phyloP scores from a whole-genome alignment of 2,113 vertebrate genomes.

The Phaethornis superciliosus region DNA sequence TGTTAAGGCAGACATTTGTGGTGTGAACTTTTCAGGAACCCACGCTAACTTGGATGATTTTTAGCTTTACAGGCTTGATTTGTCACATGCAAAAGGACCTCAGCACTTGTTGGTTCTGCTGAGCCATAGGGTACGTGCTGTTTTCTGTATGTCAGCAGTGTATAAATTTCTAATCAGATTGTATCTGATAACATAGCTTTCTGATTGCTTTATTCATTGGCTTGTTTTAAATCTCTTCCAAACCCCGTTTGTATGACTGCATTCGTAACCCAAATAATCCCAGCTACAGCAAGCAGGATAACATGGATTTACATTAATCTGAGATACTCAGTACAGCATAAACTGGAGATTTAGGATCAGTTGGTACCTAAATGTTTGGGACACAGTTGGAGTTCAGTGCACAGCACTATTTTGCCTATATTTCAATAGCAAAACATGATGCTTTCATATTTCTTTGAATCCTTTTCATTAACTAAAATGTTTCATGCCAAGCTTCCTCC shows the following conservation, averaged over 20 bases:
- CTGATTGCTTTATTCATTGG: constrained; percentile 66
- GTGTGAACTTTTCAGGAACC: not conserved
- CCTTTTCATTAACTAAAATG: constrained; percentile 66
- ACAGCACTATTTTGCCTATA: constrained; percentile 53
- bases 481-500: constrained; percentile 58
- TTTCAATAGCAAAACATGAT: constrained; percentile 56
- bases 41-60: not conserved
- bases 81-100: not conserved
- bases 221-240: constrained; percentile 61
- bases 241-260: constrained; percentile 33
- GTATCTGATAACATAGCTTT: constrained; percentile 38
- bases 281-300: constrained; percentile 52
- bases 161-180: constrained; percentile 48
- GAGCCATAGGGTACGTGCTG: not conserved
- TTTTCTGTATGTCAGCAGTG: constrained; percentile 24
- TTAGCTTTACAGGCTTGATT: not conserved
- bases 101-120: not conserved
- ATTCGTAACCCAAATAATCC: constrained; percentile 59
- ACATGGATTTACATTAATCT: constrained; percentile 70
- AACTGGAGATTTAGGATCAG: constrained; percentile 64
- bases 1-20: not conserved
- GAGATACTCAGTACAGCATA: constrained; percentile 60
- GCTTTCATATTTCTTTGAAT: constrained; percentile 64
- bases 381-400: constrained; percentile 24
- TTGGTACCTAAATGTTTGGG: constrained; percentile 46